phyloP scores from a whole-genome alignment of 2,888 invertebrate genomes.

The Lagria hirta region DNA sequence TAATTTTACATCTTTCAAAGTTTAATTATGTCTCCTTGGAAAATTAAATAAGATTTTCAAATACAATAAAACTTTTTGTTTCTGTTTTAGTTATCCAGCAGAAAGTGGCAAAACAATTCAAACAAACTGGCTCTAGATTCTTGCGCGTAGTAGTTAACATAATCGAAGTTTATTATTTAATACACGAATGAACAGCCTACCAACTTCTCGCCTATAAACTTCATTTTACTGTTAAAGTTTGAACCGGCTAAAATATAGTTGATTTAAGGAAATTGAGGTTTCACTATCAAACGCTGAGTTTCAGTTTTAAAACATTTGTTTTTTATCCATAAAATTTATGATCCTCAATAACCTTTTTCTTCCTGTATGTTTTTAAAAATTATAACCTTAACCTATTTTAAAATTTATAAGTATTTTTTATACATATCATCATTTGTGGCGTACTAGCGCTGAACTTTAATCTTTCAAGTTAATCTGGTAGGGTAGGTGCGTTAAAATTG shows the following conservation, averaged over 20 bases:
- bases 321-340: background rate
- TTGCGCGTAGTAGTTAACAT: conserved; percentile 19
- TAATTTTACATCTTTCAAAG: conserved; percentile 11
- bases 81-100: conserved; percentile 27
- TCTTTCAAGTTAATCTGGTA: too few relatives aligned
- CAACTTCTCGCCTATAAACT: conserved; percentile 29
- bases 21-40: conserved; percentile 1
- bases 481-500: too few relatives aligned
- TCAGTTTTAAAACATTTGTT: background rate
- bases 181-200: conserved; percentile 34
- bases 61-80: conserved; percentile 4
- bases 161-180: conserved; percentile 38
- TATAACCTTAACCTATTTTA: too few relatives aligned
- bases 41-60: background rate
- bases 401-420: too few relatives aligned
- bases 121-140: conserved; percentile 27
- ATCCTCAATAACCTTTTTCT: too few relatives aligned
- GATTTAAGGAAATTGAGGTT: conserved; percentile 33
- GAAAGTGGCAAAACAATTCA: too few relatives aligned
- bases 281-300: conserved; percentile 9
- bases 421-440: too few relatives aligned
- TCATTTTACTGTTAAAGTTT: conserved; percentile 39
- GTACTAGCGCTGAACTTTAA: too few relatives aligned
- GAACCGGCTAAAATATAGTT: conserved; percentile 27
- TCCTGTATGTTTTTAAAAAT: too few relatives aligned